Conservation (phyloP, 1,140 invertebrate genomes). For the Hermetia illucens region DNA sequence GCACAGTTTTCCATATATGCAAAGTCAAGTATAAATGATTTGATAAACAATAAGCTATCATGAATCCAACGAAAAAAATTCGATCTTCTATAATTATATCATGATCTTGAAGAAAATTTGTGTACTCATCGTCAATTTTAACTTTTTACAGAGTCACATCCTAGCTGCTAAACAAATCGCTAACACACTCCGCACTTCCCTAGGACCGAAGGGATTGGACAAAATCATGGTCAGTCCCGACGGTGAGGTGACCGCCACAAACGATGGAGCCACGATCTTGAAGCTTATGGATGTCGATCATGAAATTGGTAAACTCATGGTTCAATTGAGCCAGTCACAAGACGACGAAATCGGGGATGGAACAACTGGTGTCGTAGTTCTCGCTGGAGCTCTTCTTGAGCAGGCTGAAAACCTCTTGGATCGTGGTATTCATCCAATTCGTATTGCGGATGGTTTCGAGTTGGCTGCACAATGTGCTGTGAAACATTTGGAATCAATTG, state of each 20-base stretch:
- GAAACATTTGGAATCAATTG: constrained; percentile 75
- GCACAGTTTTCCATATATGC: too few species aligned
- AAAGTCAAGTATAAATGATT: too few species aligned
- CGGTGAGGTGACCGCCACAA: constrained; percentile 96
- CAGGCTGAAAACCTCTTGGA: constrained; percentile 88
- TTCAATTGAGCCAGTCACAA: constrained; percentile 95
- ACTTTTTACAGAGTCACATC: constrained; percentile 85
- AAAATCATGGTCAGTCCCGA: constrained; percentile 96
- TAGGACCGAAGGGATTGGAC: constrained; percentile 94
- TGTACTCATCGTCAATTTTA: too few species aligned
- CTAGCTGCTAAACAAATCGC: constrained; percentile 86
- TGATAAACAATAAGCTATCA: too few species aligned
- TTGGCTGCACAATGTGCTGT: constrained; percentile 85
- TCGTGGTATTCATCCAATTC: constrained; percentile 95
- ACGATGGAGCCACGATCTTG: constrained; percentile 98
- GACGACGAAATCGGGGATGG: constrained; percentile 99
- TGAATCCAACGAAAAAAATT: too few species aligned
- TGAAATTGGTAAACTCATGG: constrained; percentile 96
- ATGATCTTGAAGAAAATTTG: too few species aligned
- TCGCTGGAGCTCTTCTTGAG: constrained; percentile 79
- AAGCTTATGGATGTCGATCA: constrained; percentile 99
- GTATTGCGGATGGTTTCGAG: constrained; percentile 98
- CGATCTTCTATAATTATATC: too few species aligned
- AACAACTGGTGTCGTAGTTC: constrained; percentile 93
- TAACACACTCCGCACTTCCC: constrained; percentile 76